Evolutionary conservation across 37 sponge, comb jelly and placozoan genomes (phyloP), one percentile per base, ranked within the genome.

Genomic region (Crambe crambe): DNA sequence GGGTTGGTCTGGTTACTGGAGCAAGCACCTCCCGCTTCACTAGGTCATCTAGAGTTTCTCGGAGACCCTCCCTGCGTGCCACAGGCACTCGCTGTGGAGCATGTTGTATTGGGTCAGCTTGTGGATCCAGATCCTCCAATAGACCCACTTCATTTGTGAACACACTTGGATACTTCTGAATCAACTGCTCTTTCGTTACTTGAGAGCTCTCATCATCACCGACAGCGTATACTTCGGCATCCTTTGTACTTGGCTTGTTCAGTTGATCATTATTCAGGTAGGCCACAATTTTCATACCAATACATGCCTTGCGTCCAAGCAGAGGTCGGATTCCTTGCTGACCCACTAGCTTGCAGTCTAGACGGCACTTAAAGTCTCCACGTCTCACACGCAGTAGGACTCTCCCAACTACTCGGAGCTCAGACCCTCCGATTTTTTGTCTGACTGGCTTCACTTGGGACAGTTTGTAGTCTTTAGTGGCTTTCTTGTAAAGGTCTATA

Each of bases 1-100:
- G 57, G 3, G 76, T 90, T 34, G 91, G 86, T 58, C 75, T 27
- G 2, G 76, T 62, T 70, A 89, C 89, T 39, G 83, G 71, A 2
- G 77, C 63, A 20, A 89, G 17, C 0, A 89, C 68, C 81, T 74
- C 70, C 37, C 68, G 72, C 36, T 73, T 37, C 40, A 41, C 76
- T 64, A 90, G 58, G 39, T 78, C 56, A 12, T 90, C 70, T 22
- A 90, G 73, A 26, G 71, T 80, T n/a, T 30, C 51, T 62, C 75
- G 70, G n/a, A 86, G 68, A 26, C 44, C 44, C 6, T 85, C 78
- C 57, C 64, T 39, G 10, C 85, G 23, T 23, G 91, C 60, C 3
- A 80, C 76, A 37, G 86, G 86, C 30, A 80, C 75, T 29, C 41
- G 39, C 21, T 86, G 32, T 40, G 91, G 86, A 25, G 83, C 41